Evolutionary conservation across 2,888 invertebrate genomes (phyloP), one percentile per base, ranked within the genome.

Genomic region (Epirrhoe tristata): DNA sequence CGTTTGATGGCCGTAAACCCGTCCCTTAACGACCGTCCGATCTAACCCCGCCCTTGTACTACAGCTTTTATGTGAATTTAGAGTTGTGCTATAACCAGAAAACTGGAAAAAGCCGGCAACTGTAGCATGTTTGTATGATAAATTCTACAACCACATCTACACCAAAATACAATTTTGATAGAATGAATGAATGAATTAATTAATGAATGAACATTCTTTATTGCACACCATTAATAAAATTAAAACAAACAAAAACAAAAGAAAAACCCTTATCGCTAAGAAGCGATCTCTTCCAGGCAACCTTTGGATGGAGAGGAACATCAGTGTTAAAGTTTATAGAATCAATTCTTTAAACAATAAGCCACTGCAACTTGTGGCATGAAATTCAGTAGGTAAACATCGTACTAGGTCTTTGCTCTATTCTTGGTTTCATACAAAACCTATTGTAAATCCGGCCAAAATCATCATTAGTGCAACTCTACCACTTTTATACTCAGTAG

Each of bases 1-100:
- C 91, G 89, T 93, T 91, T 93, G 93, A 93, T 91, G 86, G 89
- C 89, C 91, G 88, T 93, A 93, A 93, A 92, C 91, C 87, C 90
- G 89, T 88, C 91, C 91, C 92, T 88, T 91, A 92, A 91, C 90
- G 89, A 85, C 77, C 87, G 89, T 88, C 88, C 90, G 90, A 89
- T 90, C 88, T 87, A 78, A 82, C 85, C 82, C 84, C 89, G 87
- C 91, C 91, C 77, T 81, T 82, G 81, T 81, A 82, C 80, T 74
- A 80, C 83, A 82, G 81, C 84, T 86, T 88, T 87, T 88, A 87
- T 86, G 76, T 12, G 54, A 56, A 60, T 63, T 50, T 56, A 59
- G 50, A 52, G 63, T 61, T 16, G 48, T 0, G 12, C 58, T 31
- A 46, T 32, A 8, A 54, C 14, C 10, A 14, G n/a, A 55, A 53